Evolutionary conservation across 2,888 invertebrate species (phyloP).

Genomic region (Hirtodrosophila histrioides): DNA sequence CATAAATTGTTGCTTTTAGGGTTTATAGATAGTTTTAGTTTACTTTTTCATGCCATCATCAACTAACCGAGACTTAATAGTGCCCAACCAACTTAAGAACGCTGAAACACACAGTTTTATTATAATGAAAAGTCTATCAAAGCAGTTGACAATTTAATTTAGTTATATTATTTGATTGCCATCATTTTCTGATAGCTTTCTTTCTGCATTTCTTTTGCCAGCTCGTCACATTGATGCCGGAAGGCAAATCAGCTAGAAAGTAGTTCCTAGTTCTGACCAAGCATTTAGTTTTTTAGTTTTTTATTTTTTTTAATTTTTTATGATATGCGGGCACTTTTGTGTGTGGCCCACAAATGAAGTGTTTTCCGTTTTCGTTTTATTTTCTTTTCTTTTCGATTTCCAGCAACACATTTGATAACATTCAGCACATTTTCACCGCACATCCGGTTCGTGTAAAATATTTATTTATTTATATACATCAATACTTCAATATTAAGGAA

Average conservation of each 20-base stretch:
- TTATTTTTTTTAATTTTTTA: slow-evolving; percentile 18
- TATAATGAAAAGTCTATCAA: no score
- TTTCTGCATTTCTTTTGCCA: slow-evolving; percentile 21
- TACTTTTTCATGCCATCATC: no score
- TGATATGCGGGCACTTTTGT: slow-evolving; percentile 24
- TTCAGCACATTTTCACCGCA: slow-evolving; percentile 58
- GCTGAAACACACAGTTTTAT: no score
- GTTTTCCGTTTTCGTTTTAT: background rate
- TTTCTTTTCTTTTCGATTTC: slow-evolving; percentile 22
- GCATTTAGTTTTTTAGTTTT: slow-evolving; percentile 41
- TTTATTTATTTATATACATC: slow-evolving; percentile 2
- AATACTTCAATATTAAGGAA: slow-evolving; percentile 19
- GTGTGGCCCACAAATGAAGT: slow-evolving; percentile 35
- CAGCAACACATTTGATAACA: slow-evolving; percentile 50
- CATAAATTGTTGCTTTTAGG: no score
- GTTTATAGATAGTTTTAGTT: no score
- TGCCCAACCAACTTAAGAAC: no score
- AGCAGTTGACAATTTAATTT: no score
- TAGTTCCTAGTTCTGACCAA: slow-evolving; percentile 56
- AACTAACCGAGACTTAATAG: no score
- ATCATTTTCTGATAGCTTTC: background rate
- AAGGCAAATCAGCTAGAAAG: slow-evolving; percentile 24
- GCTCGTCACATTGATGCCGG: slow-evolving; percentile 33
- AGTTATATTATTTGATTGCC: background rate
- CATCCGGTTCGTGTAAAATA: slow-evolving; percentile 55